phyloP scores from a whole-genome alignment of 2,797 vertebrate species.

The Okamejei kenojei region DNA sequence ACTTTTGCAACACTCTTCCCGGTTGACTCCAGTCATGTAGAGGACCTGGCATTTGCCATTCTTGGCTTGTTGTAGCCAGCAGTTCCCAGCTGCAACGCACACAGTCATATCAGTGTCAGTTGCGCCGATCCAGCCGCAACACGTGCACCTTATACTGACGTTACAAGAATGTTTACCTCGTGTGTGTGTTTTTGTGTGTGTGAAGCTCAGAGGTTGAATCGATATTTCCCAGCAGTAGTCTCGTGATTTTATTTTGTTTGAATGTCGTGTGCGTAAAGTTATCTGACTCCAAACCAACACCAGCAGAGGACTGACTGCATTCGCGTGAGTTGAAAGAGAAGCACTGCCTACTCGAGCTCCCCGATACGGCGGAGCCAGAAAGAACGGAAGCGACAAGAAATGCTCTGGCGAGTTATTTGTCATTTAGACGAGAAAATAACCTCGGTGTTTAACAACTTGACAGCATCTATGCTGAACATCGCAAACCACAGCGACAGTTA shows the following conservation, averaged over 20 bases:
- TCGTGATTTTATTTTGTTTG: neutral
- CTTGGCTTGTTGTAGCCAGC: slow-evolving; percentile 93
- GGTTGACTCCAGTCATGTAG: slow-evolving; percentile 86
- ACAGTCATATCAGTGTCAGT: slow-evolving; percentile 66
- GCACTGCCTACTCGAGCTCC: neutral
- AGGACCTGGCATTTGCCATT: slow-evolving; percentile 95
- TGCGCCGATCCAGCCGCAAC: slow-evolving; percentile 76
- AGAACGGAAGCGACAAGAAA: neutral
- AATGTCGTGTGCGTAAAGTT: neutral
- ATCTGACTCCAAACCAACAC: neutral
- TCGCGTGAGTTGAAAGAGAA: neutral
- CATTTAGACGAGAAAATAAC: neutral
- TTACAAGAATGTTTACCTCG: slow-evolving; percentile 71
- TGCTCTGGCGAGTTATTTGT: neutral
- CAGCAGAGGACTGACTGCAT: neutral
- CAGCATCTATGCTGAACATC: neutral
- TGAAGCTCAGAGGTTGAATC: slow-evolving; percentile 41
- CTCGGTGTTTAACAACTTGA: neutral
- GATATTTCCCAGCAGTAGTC: neutral
- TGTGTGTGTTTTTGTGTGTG: slow-evolving; percentile 47
- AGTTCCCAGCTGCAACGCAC: slow-evolving; percentile 83
- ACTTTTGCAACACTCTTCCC: slow-evolving; percentile 90
- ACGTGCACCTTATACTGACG: slow-evolving; percentile 71
- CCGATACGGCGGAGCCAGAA: neutral
- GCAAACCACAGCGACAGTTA: neutral